A percentile compares a stretch with the other conserved stretches of the same genome.
Evolutionary conservation across 2,888 invertebrate species (phyloP).

Genomic region (Drosophila seclusa): DNA sequence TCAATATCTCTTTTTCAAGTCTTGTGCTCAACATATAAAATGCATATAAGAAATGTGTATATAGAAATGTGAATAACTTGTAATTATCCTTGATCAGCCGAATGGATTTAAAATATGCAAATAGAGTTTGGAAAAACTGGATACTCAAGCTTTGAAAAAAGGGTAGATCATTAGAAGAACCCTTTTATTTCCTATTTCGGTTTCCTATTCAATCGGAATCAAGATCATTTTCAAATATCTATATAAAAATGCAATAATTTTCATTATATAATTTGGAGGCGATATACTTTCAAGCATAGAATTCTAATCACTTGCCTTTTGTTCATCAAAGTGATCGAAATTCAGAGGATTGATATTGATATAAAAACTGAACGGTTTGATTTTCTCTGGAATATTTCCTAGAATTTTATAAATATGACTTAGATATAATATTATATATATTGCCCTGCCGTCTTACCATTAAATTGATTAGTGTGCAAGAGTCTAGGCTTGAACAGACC

Average conservation of each 20-base stretch:
- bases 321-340: background rate
- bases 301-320: background rate
- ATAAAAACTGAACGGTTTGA: background rate
- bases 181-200: background rate
- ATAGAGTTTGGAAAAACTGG: background rate
- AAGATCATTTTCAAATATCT: background rate
- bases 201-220: background rate
- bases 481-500: background rate
- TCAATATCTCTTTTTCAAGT: background rate
- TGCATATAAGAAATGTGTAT: background rate
- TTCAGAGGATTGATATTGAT: background rate
- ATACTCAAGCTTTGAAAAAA: background rate
- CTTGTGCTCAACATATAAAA: background rate
- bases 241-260: background rate
- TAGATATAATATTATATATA: background rate
- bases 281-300: background rate
- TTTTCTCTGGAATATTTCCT: background rate
- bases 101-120: background rate
- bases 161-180: too few relatives aligned
- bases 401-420: background rate
- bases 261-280: background rate
- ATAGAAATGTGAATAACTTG: background rate
- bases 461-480: background rate
- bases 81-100: background rate
- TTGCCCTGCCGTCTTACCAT: accelerated